phyloP scores from a whole-genome alignment of 2,888 invertebrate genomes.

The Drosophila conformis region DNA sequence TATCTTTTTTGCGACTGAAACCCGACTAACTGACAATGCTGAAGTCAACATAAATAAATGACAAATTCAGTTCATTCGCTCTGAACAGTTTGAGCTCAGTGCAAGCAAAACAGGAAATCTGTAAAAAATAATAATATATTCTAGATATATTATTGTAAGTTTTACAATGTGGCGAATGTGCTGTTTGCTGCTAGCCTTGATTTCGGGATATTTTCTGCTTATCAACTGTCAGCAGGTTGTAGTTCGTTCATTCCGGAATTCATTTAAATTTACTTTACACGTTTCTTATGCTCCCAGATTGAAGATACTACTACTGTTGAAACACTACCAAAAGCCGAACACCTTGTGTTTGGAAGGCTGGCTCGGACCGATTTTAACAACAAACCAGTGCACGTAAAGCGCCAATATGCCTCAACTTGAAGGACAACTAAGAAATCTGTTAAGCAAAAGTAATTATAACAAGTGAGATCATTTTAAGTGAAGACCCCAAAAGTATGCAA shows the following conservation, averaged over 20 bases:
- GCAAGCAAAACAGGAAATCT: slow-evolving; percentile 12
- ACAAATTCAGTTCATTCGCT: slow-evolving; percentile 21
- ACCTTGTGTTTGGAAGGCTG: slow-evolving; percentile 28
- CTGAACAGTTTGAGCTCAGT: slow-evolving; percentile 16
- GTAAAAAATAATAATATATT: neutral
- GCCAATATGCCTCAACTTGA: neutral
- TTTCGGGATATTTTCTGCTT: neutral
- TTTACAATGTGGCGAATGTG: slow-evolving; percentile 25
- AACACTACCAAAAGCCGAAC: neutral
- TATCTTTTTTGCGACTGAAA: slow-evolving; percentile 12
- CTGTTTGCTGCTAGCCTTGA: slow-evolving; percentile 9
- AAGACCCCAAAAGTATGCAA: slow-evolving; percentile 54
- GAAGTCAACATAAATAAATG: slow-evolving; percentile 18
- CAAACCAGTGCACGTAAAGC: no score
- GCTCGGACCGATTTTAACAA: neutral
- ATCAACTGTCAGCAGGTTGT: neutral
- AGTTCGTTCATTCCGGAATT: neutral
- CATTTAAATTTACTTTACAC: neutral
- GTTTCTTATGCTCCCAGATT: neutral
- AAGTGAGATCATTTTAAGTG: neutral
- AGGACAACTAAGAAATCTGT: neutral
- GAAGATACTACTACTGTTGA: accelerated
- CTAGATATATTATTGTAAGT: neutral
- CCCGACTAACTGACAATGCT: neutral
- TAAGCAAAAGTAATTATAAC: neutral